Conservation (phyloP, 2,113 vertebrate species). For the Nicator chloris region DNA sequence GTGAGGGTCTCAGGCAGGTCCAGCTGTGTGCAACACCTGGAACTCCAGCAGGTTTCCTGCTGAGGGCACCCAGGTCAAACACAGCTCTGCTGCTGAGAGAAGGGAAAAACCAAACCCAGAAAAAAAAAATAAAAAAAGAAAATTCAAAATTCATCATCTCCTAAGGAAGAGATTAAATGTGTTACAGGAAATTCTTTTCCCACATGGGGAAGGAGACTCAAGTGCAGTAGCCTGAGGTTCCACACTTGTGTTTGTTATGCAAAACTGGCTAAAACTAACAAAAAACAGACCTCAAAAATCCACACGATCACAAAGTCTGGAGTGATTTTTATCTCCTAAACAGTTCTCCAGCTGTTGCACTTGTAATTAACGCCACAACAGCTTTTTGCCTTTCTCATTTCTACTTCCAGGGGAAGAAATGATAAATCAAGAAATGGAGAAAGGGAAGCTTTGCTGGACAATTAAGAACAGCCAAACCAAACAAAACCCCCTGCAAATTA, state of each 20-base stretch:
- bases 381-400: background rate
- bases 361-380: background rate
- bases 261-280: background rate
- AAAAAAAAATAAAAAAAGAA: background rate
- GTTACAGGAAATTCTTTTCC: background rate
- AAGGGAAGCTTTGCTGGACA: background rate
- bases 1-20: background rate
- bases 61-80: rapidly evolving
- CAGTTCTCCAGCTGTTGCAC: background rate
- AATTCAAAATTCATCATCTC: background rate
- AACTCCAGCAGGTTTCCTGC: background rate
- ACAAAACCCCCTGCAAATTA: background rate
- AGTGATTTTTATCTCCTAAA: background rate
- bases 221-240: background rate
- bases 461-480: background rate
- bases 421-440: background rate
- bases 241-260: background rate
- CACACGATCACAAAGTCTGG: background rate
- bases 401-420: background rate
- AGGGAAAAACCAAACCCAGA: background rate
- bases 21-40: rapidly evolving
- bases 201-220: background rate
- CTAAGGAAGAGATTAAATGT: background rate
- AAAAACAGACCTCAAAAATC: background rate
- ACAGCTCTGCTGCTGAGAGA: background rate